A percentile compares a stretch with the other conserved stretches of the same genome.
These are phyloP conservation scores for Astreopora myriophthalma DNA, from an alignment of 64 coral and sea anemone species.

Conservation along the genomic window DNA sequence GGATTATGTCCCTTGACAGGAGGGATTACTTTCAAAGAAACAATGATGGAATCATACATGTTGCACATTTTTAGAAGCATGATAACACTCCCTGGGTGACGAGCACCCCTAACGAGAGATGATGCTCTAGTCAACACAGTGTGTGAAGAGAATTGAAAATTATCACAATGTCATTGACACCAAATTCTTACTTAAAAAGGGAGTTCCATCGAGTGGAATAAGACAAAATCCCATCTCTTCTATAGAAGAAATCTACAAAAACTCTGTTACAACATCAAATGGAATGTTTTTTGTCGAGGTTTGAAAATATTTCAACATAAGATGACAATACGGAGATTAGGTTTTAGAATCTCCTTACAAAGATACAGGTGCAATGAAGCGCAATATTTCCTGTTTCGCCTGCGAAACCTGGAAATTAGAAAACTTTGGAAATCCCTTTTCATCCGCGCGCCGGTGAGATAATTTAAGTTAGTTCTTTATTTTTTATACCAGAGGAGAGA, in stretches of 20 bases:
- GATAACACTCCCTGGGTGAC: background rate
- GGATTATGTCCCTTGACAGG: background rate
- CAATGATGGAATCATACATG: background rate
- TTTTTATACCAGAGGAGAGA: too few relatives aligned
- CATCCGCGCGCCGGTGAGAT: background rate
- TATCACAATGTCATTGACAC: background rate
- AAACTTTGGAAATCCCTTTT: background rate
- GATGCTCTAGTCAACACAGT: background rate
- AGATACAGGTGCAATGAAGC: background rate
- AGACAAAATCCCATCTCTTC: background rate
- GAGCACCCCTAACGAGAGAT: background rate
- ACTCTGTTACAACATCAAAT: too few relatives aligned
- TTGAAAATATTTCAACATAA: background rate
- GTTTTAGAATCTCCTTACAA: background rate
- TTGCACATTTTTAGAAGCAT: slow-evolving; percentile 38
- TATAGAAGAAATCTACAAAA: background rate
- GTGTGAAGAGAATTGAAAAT: background rate
- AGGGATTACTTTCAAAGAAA: background rate
- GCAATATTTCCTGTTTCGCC: background rate
- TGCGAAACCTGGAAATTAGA: background rate
- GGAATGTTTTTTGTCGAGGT: background rate
- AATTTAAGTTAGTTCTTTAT: too few relatives aligned
- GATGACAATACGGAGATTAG: background rate
- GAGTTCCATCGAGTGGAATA: too few relatives aligned
- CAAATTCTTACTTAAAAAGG: background rate